These are phyloP conservation scores for Ceratina calcarata DNA, from an alignment of 1,140 invertebrate genomes.

Conservation along the genomic window DNA sequence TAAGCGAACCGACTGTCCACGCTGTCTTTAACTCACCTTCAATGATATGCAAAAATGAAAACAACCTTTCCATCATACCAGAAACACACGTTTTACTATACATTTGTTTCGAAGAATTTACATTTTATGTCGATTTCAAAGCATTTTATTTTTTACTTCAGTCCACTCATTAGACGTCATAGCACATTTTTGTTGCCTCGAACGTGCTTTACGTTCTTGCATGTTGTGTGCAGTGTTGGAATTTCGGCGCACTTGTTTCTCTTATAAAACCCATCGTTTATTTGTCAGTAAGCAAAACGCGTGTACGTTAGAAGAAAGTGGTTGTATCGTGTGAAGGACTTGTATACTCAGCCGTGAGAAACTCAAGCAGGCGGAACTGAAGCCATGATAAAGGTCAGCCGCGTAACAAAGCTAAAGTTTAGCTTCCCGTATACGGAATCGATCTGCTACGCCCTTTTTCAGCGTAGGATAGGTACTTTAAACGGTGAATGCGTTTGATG, in stretches of 20 bases:
- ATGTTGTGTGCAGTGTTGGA: too few species aligned
- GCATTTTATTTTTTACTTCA: too few species aligned
- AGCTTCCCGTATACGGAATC: background rate
- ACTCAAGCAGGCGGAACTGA: background rate
- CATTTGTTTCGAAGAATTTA: too few species aligned
- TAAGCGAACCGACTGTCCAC: constrained; percentile 6
- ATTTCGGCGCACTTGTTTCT: too few species aligned
- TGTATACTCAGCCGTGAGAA: background rate
- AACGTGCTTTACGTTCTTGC: too few species aligned
- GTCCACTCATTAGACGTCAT: too few species aligned
- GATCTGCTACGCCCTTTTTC: constrained; percentile 8
- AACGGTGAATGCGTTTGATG: background rate
- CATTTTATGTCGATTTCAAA: too few species aligned
- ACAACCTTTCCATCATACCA: background rate
- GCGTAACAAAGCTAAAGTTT: constrained; percentile 13
- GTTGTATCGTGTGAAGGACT: background rate
- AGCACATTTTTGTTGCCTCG: too few species aligned
- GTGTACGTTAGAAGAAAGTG: background rate
- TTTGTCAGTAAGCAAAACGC: background rate
- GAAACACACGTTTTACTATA: background rate
- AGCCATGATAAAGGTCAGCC: constrained; percentile 19
- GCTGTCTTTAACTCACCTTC: too few species aligned
- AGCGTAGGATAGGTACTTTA: background rate
- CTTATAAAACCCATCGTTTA: too few species aligned
- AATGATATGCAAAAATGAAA: too few species aligned